These are phyloP conservation scores for Beris chalybata DNA, from an alignment of 2,888 invertebrate genomes.

Conservation along the genomic window DNA sequence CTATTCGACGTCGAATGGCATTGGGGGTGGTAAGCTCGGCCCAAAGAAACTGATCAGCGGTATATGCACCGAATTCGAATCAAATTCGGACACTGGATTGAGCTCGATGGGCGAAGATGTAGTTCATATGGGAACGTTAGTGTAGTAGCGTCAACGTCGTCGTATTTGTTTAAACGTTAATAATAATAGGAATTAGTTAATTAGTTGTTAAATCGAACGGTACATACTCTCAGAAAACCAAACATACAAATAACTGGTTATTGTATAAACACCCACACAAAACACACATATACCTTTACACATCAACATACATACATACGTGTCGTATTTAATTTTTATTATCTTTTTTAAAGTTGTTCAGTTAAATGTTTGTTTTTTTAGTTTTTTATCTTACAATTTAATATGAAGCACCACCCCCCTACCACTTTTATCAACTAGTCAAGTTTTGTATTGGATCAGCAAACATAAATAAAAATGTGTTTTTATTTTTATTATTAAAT, in stretches of 20 bases:
- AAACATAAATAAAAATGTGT: too few relatives aligned
- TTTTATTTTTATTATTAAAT: too few relatives aligned
- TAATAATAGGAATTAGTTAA: neutral
- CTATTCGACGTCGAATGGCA: conserved; percentile 4
- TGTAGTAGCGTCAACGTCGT: conserved; percentile 26
- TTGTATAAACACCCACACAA: too few relatives aligned
- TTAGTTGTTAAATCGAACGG: conserved; percentile 5
- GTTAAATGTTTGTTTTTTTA: conserved; percentile 29
- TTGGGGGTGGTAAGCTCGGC: conserved; percentile 31
- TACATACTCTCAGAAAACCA: too few relatives aligned
- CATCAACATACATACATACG: too few relatives aligned
- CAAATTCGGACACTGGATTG: conserved; percentile 40
- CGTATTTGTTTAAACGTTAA: neutral
- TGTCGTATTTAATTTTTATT: conserved; percentile 15
- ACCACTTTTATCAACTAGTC: conserved; percentile 30
- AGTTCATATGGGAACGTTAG: conserved; percentile 41
- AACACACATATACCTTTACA: too few relatives aligned
- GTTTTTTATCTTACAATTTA: conserved; percentile 25
- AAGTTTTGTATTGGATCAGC: conserved; percentile 22
- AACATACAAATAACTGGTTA: too few relatives aligned
- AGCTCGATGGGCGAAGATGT: conserved; percentile 41
- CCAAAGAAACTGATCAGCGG: conserved; percentile 37
- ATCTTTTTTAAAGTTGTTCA: conserved; percentile 22
- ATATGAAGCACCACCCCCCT: conserved; percentile 18
- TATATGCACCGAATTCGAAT: conserved; percentile 37